Evolutionary conservation across 1,140 invertebrate genomes (phyloP).

Genomic region (Cyclargus thomasi): DNA sequence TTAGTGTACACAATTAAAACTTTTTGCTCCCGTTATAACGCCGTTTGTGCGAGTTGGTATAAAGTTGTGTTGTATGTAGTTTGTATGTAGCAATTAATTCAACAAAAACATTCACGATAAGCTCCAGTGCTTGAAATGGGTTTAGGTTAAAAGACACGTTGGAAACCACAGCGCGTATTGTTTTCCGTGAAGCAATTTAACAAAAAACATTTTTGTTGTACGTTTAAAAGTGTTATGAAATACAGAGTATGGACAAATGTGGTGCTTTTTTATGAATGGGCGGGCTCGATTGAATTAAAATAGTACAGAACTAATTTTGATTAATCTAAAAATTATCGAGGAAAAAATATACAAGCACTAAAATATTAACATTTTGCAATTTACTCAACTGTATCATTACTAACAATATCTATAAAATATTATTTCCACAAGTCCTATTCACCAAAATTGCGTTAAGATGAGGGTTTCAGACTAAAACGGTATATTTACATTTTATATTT

Average conservation of each 20-base stretch:
- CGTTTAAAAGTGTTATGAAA: neutral
- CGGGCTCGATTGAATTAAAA: too few species aligned
- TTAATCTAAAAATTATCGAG: too few species aligned
- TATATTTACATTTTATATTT: too few species aligned
- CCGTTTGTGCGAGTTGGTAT: neutral
- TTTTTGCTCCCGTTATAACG: neutral
- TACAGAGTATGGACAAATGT: neutral
- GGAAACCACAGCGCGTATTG: neutral
- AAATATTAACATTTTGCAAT: too few species aligned
- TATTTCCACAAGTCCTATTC: too few species aligned
- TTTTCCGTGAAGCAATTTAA: neutral
- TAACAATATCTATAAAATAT: too few species aligned
- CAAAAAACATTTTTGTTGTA: neutral
- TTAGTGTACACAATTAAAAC: neutral
- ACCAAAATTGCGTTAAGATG: too few species aligned
- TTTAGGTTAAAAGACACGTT: neutral
- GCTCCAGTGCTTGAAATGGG: neutral
- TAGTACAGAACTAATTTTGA: too few species aligned
- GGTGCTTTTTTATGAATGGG: too few species aligned
- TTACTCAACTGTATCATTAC: too few species aligned
- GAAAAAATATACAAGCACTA: too few species aligned
- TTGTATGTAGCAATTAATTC: conserved; percentile 3
- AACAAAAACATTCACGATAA: neutral
- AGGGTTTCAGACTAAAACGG: too few species aligned
- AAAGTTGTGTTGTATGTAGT: neutral